These are phyloP conservation scores for Iguana delicatissima DNA, from an alignment of 2,797 vertebrate species.

Conservation along the genomic window DNA sequence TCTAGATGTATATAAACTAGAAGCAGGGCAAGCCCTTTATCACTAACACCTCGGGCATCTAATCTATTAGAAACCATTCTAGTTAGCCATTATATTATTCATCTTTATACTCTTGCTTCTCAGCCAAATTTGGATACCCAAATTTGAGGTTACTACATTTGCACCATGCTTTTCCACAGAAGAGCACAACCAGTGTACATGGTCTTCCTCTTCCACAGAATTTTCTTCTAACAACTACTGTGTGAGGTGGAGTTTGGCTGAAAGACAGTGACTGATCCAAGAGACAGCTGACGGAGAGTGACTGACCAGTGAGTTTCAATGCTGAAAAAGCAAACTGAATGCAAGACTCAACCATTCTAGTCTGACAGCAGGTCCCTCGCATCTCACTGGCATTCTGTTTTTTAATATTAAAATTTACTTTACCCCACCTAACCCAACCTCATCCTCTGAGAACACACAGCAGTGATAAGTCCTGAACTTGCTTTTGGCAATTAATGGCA, in stretches of 20 bases:
- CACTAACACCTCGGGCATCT: background rate
- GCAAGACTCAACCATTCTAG: background rate
- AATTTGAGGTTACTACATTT: background rate
- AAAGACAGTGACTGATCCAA: background rate
- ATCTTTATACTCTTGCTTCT: background rate
- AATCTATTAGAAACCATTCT: background rate
- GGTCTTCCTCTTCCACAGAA: no score
- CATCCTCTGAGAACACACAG: background rate
- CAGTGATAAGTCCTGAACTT: no score
- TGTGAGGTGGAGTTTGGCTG: background rate
- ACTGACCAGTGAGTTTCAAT: background rate
- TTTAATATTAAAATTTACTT: background rate
- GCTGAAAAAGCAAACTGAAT: background rate
- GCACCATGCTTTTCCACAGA: no score
- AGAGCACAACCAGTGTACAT: background rate
- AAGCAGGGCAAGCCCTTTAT: background rate
- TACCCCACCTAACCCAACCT: no score
- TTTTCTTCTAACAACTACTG: background rate
- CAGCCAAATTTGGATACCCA: background rate
- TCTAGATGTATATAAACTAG: background rate
- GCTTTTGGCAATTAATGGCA: background rate
- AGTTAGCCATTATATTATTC: background rate
- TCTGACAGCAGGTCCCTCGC: background rate
- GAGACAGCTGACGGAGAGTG: no score
- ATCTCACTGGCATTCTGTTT: background rate